Base-by-base conservation (phyloP, 2,113 vertebrate species). In the Casuarius casuarius region DNA sequence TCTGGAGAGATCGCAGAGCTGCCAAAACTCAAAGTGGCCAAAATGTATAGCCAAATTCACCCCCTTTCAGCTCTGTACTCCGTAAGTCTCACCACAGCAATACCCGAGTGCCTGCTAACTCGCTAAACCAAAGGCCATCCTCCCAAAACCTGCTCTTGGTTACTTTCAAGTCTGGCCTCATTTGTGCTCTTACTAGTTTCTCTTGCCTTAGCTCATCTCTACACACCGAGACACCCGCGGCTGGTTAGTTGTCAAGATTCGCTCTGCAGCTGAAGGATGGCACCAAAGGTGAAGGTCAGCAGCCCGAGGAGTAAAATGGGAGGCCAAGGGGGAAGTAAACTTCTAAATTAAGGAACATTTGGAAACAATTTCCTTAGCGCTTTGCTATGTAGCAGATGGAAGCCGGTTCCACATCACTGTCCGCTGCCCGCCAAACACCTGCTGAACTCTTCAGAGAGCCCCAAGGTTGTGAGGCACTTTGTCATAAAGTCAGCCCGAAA, bases 281-380 rank as follows among this genome's bases (percentile, higher is more conserved):
- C 81, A 65, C 59, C 25, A n/a, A 62, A 91, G 70, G 83, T 88
- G 76, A 85, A 92, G 95, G 82, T 90, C 81, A 62, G 58, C 67
- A 90, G 84, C 74, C 44, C 2, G 3, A 87, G 70, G 77, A 89
- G 59, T 54, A 44, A 72, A 96, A 83, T 42, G 67, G 52, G 35
- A 91, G 80, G 71, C 35, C 51, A 33, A 42, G 19, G 48, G 33
- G 28, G 80, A 33, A 48, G 68, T 35, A 84, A 89, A 89, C 70
- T 74, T 92, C 49, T 77, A 90, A 88, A 73, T 42, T 40, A 73
- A 79, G 74, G 90, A 68, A 74, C 90, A 82, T 95, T 97, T 94
- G 90, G 93, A 95, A 96, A 77, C 66, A 68, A 94, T 96, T 97
- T 97, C 89, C 93, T 75, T 92, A 80, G 82, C 2, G 3, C 78